Conservation (phyloP, 2,888 invertebrate species). For the Ctenicera cuprea region DNA sequence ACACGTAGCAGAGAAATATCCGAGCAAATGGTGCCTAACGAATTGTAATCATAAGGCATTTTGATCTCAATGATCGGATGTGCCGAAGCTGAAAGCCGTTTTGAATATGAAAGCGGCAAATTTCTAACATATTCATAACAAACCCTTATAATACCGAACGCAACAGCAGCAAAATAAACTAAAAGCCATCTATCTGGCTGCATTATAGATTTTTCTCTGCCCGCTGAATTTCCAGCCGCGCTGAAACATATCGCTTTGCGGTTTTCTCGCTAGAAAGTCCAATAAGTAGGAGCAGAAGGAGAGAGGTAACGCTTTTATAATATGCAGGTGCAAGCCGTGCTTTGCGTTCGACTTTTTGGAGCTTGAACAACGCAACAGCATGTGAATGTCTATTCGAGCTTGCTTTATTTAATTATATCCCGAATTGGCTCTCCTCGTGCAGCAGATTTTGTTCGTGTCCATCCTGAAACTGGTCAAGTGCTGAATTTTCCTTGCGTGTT, state of each 20-base stretch:
- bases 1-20: slow-evolving; percentile 6
- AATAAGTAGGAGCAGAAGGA: slow-evolving; percentile 7
- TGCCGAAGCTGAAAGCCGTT: slow-evolving; percentile 18
- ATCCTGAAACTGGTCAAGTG: slow-evolving; percentile 42
- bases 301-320: slow-evolving; percentile 36
- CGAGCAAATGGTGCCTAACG: slow-evolving; percentile 27
- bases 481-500: slow-evolving; percentile 42
- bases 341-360: not conserved
- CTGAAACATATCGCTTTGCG: not conserved
- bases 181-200: not conserved
- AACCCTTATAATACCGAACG: not conserved
- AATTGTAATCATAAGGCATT: slow-evolving; percentile 34
- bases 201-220: slow-evolving; percentile 5
- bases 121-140: slow-evolving; percentile 3
- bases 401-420: slow-evolving; percentile 39
- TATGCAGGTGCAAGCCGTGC: slow-evolving; percentile 11
- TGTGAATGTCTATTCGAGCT: slow-evolving; percentile 28
- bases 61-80: slow-evolving; percentile 14
- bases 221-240: not conserved
- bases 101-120: slow-evolving; percentile 23
- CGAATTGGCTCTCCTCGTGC: slow-evolving; percentile 34
- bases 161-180: slow-evolving; percentile 19
- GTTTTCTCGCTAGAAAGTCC: slow-evolving; percentile 3
- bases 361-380: slow-evolving; percentile 4
- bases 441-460: slow-evolving; percentile 33